Evolutionary conservation across 2,888 invertebrate species (phyloP).

Genomic region (Chymomyza procnemis): DNA sequence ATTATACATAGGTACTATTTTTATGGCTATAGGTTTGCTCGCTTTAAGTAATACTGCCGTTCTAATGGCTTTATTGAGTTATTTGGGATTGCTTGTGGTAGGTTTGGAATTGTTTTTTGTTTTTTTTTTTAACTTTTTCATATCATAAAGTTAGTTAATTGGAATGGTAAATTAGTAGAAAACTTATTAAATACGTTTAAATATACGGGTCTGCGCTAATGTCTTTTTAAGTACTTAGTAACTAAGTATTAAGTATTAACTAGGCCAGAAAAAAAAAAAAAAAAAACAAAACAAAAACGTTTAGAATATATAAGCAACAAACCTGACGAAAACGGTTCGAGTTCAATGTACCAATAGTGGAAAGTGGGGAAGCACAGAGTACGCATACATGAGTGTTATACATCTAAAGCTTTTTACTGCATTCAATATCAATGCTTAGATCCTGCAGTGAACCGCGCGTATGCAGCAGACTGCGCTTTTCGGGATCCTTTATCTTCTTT

Average conservation of each 20-base stretch:
- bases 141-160: slow-evolving; percentile 26
- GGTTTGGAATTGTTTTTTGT: slow-evolving; percentile 1
- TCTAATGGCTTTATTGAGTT: slow-evolving; percentile 25
- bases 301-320: neutral
- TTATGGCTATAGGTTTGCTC: neutral
- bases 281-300: neutral
- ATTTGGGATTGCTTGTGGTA: neutral
- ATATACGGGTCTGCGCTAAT: slow-evolving; percentile 18
- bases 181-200: slow-evolving; percentile 55
- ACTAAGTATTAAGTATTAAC: slow-evolving; percentile 43
- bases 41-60: slow-evolving; percentile 70
- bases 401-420: slow-evolving; percentile 73
- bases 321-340: slow-evolving; percentile 32
- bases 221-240: slow-evolving; percentile 61
- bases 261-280: slow-evolving; percentile 42
- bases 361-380: neutral
- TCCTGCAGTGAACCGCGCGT: slow-evolving; percentile 76
- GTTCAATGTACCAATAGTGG: slow-evolving; percentile 30
- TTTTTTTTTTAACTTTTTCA: too few relatives aligned
- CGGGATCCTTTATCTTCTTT: slow-evolving; percentile 82
- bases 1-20: neutral
- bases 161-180: slow-evolving; percentile 51
- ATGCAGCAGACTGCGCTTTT: slow-evolving; percentile 81
- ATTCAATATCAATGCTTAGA: slow-evolving; percentile 75
- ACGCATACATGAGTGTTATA: slow-evolving; percentile 11